These are phyloP conservation scores for Hyperoodon ampullatus DNA, from an alignment of 2,113 vertebrate genomes.

Conservation along the genomic window DNA sequence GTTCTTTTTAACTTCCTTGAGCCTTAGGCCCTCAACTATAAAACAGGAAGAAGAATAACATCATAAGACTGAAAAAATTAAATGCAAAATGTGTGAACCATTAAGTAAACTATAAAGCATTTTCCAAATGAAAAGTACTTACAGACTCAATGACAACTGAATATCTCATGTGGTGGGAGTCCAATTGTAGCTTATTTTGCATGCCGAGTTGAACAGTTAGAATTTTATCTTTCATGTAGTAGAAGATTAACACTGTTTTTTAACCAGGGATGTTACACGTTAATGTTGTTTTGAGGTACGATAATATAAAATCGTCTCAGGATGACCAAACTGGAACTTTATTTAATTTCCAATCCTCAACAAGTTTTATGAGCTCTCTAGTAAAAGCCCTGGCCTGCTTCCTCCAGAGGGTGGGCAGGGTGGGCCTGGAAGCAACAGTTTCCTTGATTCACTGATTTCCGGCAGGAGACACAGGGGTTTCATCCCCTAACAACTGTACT, in stretches of 20 bases:
- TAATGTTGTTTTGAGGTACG: background rate
- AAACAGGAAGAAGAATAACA: background rate
- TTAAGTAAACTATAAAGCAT: slow-evolving; percentile 17
- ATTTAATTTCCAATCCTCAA: background rate
- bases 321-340: slow-evolving; percentile 3
- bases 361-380: background rate
- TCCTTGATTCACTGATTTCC: background rate
- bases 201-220: background rate
- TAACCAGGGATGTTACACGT: slow-evolving; percentile 2
- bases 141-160: background rate
- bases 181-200: background rate
- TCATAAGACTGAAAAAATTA: background rate
- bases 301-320: slow-evolving; percentile 13
- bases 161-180: background rate
- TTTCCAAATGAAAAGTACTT: slow-evolving; percentile 9
- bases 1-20: slow-evolving; percentile 34
- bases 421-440: background rate
- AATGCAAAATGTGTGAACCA: background rate
- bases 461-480: background rate
- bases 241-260: background rate
- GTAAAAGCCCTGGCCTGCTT: background rate
- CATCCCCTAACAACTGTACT: background rate
- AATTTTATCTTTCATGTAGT: slow-evolving; percentile 1
- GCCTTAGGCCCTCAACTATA: background rate
- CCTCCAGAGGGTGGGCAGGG: background rate